Evolutionary conservation across 2,888 invertebrate genomes (phyloP), one percentile per base, ranked within the genome.

Genomic region (Lepidonotus clava): DNA sequence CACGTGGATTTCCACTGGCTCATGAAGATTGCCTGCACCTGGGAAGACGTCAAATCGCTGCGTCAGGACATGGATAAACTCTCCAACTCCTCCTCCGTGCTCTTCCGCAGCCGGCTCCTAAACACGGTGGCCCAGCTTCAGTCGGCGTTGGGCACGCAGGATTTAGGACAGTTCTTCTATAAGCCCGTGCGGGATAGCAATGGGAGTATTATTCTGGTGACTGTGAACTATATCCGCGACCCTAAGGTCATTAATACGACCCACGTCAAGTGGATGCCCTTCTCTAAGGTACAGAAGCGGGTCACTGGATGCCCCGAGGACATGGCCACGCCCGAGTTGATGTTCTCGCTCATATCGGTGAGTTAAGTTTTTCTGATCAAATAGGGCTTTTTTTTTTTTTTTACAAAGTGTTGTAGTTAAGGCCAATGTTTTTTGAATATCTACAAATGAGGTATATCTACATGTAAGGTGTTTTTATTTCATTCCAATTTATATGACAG

Each of bases 1-100:
- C 97, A 98, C 94, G 96, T 96, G 88, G 99, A 99, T 95, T 97
- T 98, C 94, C 97, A 99, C 94, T 99, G 99, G 99, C 95, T 99
- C 36, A 98, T 99, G 97, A 98, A 98, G 97, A 97, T 99, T 53
- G 97, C 98, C 0, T 98, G 98, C 93, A 97, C 98, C 0, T 99
- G 99, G 99, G 98, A 98, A 91, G 98, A 99, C 93, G 97, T 98
- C 8, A 98, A 98, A 92, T 96, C 96, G 1, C 95, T 99, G 0
- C 96, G 97, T n/a, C 96, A 97, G 36, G 98, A 98, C 92, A 98
- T 99, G 97, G 98, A 98, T 93, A 97, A 98, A 92, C 97, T 97
- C 93, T 96, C 97, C 0, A 97, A 97, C 21, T 98, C 98, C 0
- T 97, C 98, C 0, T 96, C 97, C 56, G 95, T 96, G 90, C 98